Conservation (phyloP, 2,797 vertebrate genomes). For the Ambastaia sidthimunki region DNA sequence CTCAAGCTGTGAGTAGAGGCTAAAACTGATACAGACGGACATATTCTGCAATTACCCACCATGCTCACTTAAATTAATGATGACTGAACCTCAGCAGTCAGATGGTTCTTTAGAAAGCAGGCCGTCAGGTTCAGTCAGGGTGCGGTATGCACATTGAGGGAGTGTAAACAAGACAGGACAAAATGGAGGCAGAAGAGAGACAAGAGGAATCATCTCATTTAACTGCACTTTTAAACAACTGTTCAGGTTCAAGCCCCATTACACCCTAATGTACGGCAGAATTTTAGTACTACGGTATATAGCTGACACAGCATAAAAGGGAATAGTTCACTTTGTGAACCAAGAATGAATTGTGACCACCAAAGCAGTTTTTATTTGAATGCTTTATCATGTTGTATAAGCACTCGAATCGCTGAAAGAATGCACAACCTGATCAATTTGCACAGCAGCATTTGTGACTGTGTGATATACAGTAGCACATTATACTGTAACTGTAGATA, state of each 20-base stretch:
- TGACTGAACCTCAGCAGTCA: slow-evolving; percentile 18
- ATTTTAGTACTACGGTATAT: slow-evolving; percentile 16
- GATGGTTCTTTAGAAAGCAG: slow-evolving; percentile 33
- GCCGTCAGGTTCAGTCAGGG: slow-evolving; percentile 57
- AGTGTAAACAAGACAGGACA: slow-evolving; percentile 29
- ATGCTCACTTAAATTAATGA: slow-evolving; percentile 66
- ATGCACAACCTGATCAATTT: too few species aligned
- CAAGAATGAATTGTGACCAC: too few species aligned
- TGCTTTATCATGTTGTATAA: too few species aligned
- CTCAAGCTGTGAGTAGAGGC: slow-evolving; percentile 33
- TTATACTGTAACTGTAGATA: too few species aligned
- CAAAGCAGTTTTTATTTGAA: too few species aligned
- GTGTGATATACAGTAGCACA: too few species aligned
- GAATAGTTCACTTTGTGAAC: too few species aligned
- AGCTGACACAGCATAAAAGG: slow-evolving; percentile 27
- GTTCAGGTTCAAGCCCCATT: slow-evolving; percentile 54
- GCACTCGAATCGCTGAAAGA: too few species aligned
- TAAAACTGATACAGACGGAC: slow-evolving; percentile 40
- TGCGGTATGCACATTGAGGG: slow-evolving; percentile 48
- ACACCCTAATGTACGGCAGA: slow-evolving; percentile 18
- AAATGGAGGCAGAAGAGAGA: slow-evolving; percentile 28
- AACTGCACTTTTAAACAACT: slow-evolving; percentile 22
- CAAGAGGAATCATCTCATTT: background rate
- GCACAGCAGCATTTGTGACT: too few species aligned
- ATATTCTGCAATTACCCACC: slow-evolving; percentile 46